These are phyloP conservation scores for Guaruba guarouba DNA, from an alignment of 2,113 vertebrate genomes.

Conservation along the genomic window DNA sequence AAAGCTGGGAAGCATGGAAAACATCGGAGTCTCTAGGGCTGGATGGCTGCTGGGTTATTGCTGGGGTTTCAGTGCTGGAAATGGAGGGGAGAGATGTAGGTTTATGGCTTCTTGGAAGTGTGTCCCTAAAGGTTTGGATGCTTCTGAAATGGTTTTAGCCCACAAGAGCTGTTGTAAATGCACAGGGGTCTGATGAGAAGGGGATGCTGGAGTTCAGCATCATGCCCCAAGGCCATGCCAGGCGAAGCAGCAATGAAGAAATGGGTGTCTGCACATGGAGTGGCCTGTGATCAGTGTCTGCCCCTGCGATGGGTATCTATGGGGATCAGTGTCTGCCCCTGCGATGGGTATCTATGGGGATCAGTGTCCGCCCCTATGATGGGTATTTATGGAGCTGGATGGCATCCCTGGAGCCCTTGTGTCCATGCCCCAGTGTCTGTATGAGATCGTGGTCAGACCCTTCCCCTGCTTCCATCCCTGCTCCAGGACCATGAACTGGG, in stretches of 20 bases:
- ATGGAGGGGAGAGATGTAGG: not conserved
- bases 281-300: not conserved
- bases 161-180: not conserved
- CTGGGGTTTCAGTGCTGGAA: not conserved
- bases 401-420: not conserved
- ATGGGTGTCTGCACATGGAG: not conserved
- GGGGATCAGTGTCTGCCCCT: not conserved
- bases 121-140: not conserved
- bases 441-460: accelerated
- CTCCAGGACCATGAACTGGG: not conserved
- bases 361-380: not conserved
- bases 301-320: not conserved
- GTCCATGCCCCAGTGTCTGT: not conserved
- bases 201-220: not conserved
- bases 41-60: not conserved
- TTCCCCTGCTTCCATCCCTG: not conserved
- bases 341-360: not conserved
- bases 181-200: accelerated
- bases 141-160: not conserved
- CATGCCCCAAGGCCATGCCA: accelerated
- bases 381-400: not conserved
- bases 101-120: not conserved
- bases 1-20: not conserved
- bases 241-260: not conserved
- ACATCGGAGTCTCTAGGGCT: not conserved